Evolutionary conservation across 1,140 invertebrate species (phyloP), one percentile per base, ranked within the genome.

Genomic region (Trichogramma pretiosum): DNA sequence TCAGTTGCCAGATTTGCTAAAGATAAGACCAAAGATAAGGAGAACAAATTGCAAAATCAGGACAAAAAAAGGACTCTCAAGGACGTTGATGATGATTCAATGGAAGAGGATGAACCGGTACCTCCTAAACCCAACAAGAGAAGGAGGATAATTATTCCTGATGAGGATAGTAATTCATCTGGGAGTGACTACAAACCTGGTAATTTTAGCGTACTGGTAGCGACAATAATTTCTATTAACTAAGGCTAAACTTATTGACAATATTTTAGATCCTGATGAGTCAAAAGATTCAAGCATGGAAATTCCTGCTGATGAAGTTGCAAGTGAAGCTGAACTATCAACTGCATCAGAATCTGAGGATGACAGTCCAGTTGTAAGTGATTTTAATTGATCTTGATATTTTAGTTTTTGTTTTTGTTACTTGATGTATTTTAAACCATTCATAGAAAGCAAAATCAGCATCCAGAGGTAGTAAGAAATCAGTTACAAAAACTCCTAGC

Each of bases 181-280:
- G 75, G 57, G 22, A 76, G 79, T 63, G 77, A 79, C 43, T 78
- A 73, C 47, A 75, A 75, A 50, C 76, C 76, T 46, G 63, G 70
- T 72, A 55, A 58, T n/a, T n/a, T n/a, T n/a, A n/a, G n/a, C n/a
- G n/a, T n/a, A n/a, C n/a, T n/a, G 7, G 23, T 36, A 13, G n/a
- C n/a, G n/a, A n/a, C n/a, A n/a, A n/a, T n/a, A n/a, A n/a, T n/a
- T n/a, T n/a, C n/a, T n/a, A n/a, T n/a, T n/a, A n/a, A n/a, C n/a
- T n/a, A n/a, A n/a, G 7, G 7, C 7, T 30, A 13, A 30, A 30
- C 7, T 30, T 30, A 8, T 30, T 30, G n/a, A n/a, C n/a, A n/a
- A n/a, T 30, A 8, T 30, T 30, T 30, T 30, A 30, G 26, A 7
- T 30, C 7, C 7, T 24, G 42, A 57, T 28, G 53, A 50, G n/a